Conservation (phyloP, 2,113 vertebrate genomes). For the Leiothrix lutea region DNA sequence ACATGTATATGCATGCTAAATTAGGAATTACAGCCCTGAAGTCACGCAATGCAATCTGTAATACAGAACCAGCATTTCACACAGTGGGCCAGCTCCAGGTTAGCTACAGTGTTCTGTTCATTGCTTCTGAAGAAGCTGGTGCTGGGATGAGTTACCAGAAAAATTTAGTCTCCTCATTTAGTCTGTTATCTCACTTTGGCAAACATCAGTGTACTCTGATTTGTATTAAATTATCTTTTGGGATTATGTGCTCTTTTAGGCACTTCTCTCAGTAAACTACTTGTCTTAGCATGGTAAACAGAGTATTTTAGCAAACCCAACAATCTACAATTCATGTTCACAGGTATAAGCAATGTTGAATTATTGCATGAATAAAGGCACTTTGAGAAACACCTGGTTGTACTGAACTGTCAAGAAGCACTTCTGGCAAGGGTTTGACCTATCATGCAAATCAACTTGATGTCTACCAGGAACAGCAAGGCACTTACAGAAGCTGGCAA, state of each 20-base stretch:
- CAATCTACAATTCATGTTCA: neutral
- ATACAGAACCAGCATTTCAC: neutral
- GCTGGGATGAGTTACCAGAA: neutral
- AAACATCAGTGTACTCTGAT: neutral
- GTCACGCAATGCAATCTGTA: neutral
- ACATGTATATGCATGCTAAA: neutral
- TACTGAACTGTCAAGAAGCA: neutral
- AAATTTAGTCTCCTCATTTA: neutral
- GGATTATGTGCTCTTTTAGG: neutral
- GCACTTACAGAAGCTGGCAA: neutral
- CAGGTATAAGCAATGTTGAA: neutral
- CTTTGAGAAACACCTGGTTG: neutral
- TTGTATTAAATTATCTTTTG: neutral
- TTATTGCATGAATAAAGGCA: constrained; percentile 24
- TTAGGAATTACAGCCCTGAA: neutral
- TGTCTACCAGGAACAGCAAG: neutral
- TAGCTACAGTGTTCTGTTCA: neutral
- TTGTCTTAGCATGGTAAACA: neutral
- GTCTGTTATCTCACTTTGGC: neutral
- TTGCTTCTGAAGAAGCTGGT: neutral
- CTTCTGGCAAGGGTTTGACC: neutral
- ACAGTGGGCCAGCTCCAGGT: neutral
- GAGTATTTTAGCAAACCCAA: neutral
- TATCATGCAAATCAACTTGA: neutral
- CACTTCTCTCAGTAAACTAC: neutral